Evolutionary conservation across 2,797 vertebrate species (phyloP), one percentile per base, ranked within the genome.

Genomic region (Florisuga fusca): DNA sequence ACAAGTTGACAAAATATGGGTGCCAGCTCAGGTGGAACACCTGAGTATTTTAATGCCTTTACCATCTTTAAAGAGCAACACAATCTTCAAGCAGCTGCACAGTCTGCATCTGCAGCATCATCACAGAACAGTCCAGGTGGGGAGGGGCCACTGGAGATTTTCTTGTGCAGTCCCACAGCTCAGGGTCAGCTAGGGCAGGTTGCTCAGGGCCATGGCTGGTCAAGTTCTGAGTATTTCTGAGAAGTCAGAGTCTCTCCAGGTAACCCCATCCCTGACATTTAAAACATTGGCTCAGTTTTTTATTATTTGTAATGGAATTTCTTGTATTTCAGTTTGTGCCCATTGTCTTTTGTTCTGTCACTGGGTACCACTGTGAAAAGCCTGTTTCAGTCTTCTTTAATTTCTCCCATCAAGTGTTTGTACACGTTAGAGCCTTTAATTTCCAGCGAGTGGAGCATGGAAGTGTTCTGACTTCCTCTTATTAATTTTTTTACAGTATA

Each of bases 161-260:
- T 19, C 21, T 17, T 12, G 50, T 48, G 25, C 31, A 18, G 1
- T 20, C 9, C 21, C 29, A 8, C 1, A 0, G 36, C 4, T 20
- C 45, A 19, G 25, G 48, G 53, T 91, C 77, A 71, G 38, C 61
- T 13, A 13, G 34, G 58, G 25, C 59, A 46, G 7, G 12, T 62
- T 77, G 53, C 48, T 80, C 31, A 38, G 51, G 72, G n/a, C 61
- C 1, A 0, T 23, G 31, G 25, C 48, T 1, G 0, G 1, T 27
- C 13, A 34, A 41, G 22, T 68, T n/a, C 21, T 36, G 29, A 66
- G 18, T 48, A 4, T 59, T 69, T 71, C 26, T 54, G 9, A 68
- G 51, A 55, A 17, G 12, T 54, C 7, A 36, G 34, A 73, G 6
- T 45, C 33, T 57, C 5, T 34, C 15, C 33, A 34, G 31, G 13